Evolutionary conservation across 2,113 vertebrate species (phyloP), one percentile per base, ranked within the genome.

Genomic region (Oriolus oriolus): DNA sequence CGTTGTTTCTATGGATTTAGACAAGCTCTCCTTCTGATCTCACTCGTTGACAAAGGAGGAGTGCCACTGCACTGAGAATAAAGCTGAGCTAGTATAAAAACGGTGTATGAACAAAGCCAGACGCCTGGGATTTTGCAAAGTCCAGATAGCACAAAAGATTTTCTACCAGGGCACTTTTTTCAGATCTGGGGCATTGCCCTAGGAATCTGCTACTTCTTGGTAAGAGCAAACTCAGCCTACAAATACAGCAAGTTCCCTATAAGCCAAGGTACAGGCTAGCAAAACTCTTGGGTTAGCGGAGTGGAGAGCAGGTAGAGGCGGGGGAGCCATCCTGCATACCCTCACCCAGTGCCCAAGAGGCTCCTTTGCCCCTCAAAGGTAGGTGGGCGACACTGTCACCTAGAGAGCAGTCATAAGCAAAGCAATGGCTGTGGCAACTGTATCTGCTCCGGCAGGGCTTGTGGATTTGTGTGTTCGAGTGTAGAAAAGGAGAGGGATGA

Each of bases 391-490:
- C 2, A 1, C 20, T 1, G 0, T 30, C 50, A n/a, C 30, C 33
- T 49, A 2, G 0, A 28, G 5, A 64, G 49, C 20, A n/a, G 42
- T 26, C 2, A 0, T 27, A 57, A 73, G 59, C 7, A 73, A 89
- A 65, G 54, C 26, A 64, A 9, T 1, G 8, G 16, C 70, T 54
- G 13, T 24, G 57, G 31, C 35, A 49, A 69, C 41, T 68, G 27
- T 30, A 63, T 33, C 45, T 3, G 5, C 65, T 18, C 27, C 23
- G 54, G 49, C 1, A 3, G 21, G 27, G 31, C 11, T 49, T 70
- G 16, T 1, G 0, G n/a, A n/a, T 74, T 73, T 77, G 13, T 53
- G 22, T 65, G 16, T 17, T 60, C 0, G 0, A 64, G 21, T 24
- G 9, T 3, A 74, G 35, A 39, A 80, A 80, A 11, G 8, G 9